Conservation (phyloP, 2,797 vertebrate genomes). For the Pseudochromis fuscus region DNA sequence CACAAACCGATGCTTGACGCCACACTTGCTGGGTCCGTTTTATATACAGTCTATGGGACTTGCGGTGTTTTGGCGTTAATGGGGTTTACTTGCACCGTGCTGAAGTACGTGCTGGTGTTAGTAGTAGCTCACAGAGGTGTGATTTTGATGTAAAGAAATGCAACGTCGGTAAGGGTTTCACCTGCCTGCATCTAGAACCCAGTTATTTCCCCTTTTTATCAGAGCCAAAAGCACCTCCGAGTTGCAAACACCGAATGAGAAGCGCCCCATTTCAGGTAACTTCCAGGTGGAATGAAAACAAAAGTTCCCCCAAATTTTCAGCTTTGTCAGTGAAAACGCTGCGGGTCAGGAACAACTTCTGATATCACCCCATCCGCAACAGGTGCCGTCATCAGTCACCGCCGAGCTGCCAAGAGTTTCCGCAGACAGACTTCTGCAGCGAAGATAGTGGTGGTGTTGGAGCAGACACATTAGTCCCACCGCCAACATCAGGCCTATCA, state of each 20-base stretch:
- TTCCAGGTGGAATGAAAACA: background rate
- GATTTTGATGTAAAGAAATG: too few species aligned
- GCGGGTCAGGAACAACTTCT: background rate
- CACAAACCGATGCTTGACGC: too few species aligned
- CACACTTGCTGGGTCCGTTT: too few species aligned
- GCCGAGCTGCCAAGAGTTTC: constrained; percentile 28
- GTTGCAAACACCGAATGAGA: background rate
- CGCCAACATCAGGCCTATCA: constrained; percentile 61
- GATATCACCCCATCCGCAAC: constrained; percentile 26
- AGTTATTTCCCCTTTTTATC: too few species aligned
- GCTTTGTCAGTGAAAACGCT: background rate
- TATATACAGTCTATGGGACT: too few species aligned
- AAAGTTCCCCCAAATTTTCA: background rate
- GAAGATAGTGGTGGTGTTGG: constrained; percentile 36
- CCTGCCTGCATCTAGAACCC: too few species aligned
- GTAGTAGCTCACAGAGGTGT: too few species aligned
- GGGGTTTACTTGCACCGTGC: too few species aligned
- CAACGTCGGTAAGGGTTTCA: too few species aligned
- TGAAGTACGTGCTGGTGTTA: too few species aligned
- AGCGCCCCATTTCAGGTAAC: accelerated
- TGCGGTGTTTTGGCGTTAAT: too few species aligned
- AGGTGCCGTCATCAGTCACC: constrained; percentile 47
- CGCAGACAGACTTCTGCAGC: constrained; percentile 39
- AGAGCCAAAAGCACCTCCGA: too few species aligned
- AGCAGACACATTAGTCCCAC: constrained; percentile 59